A percentile compares a stretch with the other conserved stretches of the same genome.
Conservation (phyloP, 1,140 invertebrate species). For the Chelonus insularis region DNA sequence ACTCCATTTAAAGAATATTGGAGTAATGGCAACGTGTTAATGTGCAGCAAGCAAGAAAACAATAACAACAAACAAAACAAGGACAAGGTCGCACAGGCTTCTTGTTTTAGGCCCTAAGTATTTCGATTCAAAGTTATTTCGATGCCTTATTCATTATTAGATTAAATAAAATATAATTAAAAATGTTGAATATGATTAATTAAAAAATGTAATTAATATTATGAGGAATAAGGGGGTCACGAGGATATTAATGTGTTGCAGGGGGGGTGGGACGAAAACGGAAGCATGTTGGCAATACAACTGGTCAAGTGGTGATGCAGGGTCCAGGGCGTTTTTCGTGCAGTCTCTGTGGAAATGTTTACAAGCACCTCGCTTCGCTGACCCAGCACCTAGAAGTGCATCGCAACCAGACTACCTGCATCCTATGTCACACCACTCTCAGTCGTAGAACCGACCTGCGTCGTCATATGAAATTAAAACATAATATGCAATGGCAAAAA, state of each 20-base stretch:
- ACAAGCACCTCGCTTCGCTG: conserved; percentile 61
- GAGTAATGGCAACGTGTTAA: neutral
- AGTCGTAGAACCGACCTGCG: conserved; percentile 61
- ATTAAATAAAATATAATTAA: neutral
- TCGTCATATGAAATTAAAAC: conserved; percentile 60
- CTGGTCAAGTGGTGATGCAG: conserved; percentile 59
- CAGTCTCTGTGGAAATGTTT: conserved; percentile 61
- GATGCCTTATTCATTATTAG: too few relatives aligned
- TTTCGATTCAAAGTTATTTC: neutral
- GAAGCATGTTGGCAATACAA: conserved; percentile 59
- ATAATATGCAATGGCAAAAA: conserved; percentile 61
- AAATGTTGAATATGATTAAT: neutral
- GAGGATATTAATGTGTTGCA: conserved; percentile 59
- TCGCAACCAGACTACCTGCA: conserved; percentile 62
- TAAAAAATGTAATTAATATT: conserved; percentile 8
- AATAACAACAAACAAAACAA: conserved; percentile 1
- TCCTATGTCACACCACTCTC: conserved; percentile 61
- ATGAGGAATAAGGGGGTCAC: conserved; percentile 44
- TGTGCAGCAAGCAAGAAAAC: neutral
- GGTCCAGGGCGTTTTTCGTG: conserved; percentile 60
- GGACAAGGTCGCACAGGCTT: conserved; percentile 9
- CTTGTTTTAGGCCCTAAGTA: neutral
- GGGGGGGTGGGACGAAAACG: conserved; percentile 60
- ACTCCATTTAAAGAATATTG: neutral
- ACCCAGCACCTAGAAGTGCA: conserved; percentile 63